Percentiles rank a stretch among this genome's conserved stretches.
Conservation (phyloP, 2,797 vertebrate genomes). For the Somateria mollissima region DNA sequence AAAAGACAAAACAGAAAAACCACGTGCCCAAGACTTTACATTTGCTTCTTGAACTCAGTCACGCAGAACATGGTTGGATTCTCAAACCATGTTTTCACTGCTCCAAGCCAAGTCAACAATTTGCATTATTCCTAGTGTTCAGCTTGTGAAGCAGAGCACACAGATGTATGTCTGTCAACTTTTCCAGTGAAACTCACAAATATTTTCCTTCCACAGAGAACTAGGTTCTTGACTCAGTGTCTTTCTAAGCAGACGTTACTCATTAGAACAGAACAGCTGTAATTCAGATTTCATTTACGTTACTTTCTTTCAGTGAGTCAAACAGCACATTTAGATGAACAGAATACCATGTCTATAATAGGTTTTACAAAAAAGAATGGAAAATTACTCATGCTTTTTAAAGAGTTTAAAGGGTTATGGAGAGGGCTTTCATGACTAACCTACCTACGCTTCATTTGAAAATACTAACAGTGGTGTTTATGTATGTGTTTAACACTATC, state of each 20-base stretch:
- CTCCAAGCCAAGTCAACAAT: conserved; percentile 66
- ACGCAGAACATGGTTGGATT: conserved; percentile 3
- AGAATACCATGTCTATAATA: not conserved
- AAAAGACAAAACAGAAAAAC: not conserved
- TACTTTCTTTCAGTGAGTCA: conserved; percentile 59
- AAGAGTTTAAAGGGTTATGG: not conserved
- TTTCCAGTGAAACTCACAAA: conserved; percentile 75
- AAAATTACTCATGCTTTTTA: conserved; percentile 32
- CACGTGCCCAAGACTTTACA: not conserved
- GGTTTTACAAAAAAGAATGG: not conserved
- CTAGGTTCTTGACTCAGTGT: conserved; percentile 75
- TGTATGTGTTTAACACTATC: not conserved
- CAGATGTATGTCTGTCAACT: conserved; percentile 70
- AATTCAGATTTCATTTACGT: conserved; percentile 73
- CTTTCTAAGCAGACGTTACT: conserved; percentile 77
- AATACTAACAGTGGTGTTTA: not conserved
- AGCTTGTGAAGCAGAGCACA: conserved; percentile 60
- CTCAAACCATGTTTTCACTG: not conserved
- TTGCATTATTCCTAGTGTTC: conserved; percentile 58
- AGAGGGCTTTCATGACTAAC: not conserved
- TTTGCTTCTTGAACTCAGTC: conserved; percentile 34
- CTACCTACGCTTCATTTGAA: not conserved
- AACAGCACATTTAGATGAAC: conserved; percentile 23
- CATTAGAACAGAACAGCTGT: conserved; percentile 77
- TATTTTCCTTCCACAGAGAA: conserved; percentile 76